phyloP scores from a whole-genome alignment of 2,888 invertebrate species.

The Pegoplata infirma region DNA sequence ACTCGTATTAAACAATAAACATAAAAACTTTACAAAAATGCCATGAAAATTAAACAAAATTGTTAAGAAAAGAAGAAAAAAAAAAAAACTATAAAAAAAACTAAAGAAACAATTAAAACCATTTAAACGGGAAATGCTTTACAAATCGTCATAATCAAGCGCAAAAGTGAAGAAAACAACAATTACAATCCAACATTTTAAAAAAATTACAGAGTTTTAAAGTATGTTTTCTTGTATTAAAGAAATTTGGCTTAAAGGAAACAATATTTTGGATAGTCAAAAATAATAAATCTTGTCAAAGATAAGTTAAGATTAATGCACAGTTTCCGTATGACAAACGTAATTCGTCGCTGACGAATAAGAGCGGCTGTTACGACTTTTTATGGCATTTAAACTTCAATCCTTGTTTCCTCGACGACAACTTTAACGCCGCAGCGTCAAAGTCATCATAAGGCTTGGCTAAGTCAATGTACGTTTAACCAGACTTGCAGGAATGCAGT shows the following conservation, averaged over 20 bases:
- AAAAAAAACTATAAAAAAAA: slow-evolving; percentile 2
- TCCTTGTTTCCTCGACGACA: too few relatives aligned
- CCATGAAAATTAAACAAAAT: slow-evolving; percentile 47
- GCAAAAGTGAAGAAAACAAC: slow-evolving; percentile 8
- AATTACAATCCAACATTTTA: slow-evolving; percentile 1
- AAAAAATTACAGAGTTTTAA: not conserved
- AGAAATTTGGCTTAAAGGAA: not conserved
- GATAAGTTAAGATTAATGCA: too few relatives aligned
- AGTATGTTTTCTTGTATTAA: not conserved
- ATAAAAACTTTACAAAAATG: slow-evolving; percentile 42
- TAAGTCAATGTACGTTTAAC: too few relatives aligned
- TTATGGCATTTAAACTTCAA: too few relatives aligned
- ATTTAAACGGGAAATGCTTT: slow-evolving; percentile 54
- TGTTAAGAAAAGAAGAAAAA: slow-evolving; percentile 29
- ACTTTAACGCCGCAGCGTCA: too few relatives aligned
- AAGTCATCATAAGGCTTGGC: too few relatives aligned
- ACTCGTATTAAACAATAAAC: slow-evolving; percentile 8
- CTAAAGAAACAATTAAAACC: slow-evolving; percentile 27
- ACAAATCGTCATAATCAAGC: slow-evolving; percentile 47
- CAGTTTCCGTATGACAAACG: too few relatives aligned
- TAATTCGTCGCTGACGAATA: too few relatives aligned
- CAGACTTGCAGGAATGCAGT: too few relatives aligned
- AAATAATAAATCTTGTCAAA: too few relatives aligned
- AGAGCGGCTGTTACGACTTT: too few relatives aligned
- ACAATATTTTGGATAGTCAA: not conserved